phyloP scores from a whole-genome alignment of 2,888 invertebrate genomes.

The Plutella xylostella region DNA sequence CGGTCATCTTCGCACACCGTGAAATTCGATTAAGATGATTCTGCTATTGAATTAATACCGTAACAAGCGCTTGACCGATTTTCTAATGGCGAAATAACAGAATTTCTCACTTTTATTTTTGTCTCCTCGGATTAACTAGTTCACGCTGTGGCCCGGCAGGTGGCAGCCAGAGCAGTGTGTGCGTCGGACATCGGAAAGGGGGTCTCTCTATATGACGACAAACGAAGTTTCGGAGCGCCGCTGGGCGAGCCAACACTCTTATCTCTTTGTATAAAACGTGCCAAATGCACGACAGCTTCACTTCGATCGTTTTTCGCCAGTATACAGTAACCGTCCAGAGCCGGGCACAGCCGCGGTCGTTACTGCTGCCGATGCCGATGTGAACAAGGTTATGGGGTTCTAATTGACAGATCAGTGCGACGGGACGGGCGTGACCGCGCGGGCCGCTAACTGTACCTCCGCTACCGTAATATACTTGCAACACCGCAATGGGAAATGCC shows the following conservation, averaged over 20 bases:
- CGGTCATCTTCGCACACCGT: constrained; percentile 31
- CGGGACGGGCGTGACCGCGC: constrained; percentile 45
- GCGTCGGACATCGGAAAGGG: not conserved
- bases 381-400: constrained; percentile 49
- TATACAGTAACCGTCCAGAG: not conserved
- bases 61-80: constrained; percentile 23
- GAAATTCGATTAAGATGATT: constrained; percentile 33
- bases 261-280: too few relatives aligned
- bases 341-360: constrained; percentile 30
- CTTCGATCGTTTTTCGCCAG: too few relatives aligned
- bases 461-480: constrained; percentile 47
- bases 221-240: too few relatives aligned
- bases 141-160: constrained; percentile 11
- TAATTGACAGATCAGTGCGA: constrained; percentile 54
- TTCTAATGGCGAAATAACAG: constrained; percentile 15
- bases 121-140: not conserved
- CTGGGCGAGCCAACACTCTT: too few relatives aligned
- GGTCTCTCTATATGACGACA: too few relatives aligned
- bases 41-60: constrained; percentile 35
- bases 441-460: constrained; percentile 49
- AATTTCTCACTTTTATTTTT: constrained; percentile 3
- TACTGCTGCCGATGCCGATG: constrained; percentile 34
- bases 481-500: constrained; percentile 53
- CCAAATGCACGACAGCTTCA: too few relatives aligned
- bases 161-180: too few relatives aligned